These are phyloP conservation scores for Ptyas mucosa DNA, from an alignment of 2,113 vertebrate species.

Conservation along the genomic window DNA sequence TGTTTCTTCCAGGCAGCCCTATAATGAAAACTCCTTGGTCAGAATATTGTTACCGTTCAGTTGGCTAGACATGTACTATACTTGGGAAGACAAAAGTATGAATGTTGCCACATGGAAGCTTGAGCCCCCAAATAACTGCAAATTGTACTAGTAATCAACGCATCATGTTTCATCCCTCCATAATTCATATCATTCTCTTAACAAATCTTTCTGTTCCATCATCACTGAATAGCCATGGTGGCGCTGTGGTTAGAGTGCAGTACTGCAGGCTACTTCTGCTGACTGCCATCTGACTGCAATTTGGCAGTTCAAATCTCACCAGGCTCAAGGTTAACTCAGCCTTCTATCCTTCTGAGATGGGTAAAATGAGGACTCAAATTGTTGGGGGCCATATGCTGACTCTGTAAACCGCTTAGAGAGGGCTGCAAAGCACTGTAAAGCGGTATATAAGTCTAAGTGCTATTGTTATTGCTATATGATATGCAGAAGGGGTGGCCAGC, in stretches of 20 bases:
- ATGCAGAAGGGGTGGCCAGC: not conserved
- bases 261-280: no score
- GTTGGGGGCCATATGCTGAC: no score
- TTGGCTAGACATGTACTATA: not conserved
- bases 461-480: not conserved
- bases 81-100: not conserved
- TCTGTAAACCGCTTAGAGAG: no score
- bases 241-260: no score
- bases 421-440: no score
- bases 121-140: not conserved
- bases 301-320: no score
- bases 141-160: not conserved
- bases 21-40: not conserved
- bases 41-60: not conserved
- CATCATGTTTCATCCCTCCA: not conserved
- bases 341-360: no score
- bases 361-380: no score
- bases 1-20: conserved; percentile 1
- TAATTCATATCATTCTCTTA: not conserved
- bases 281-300: no score
- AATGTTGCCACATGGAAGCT: not conserved
- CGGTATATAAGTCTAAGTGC: no score
- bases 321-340: no score
- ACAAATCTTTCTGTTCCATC: not conserved
- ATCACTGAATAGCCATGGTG: not conserved